phyloP scores from a whole-genome alignment of 2,797 vertebrate species.

The Crypturellus tataupa region DNA sequence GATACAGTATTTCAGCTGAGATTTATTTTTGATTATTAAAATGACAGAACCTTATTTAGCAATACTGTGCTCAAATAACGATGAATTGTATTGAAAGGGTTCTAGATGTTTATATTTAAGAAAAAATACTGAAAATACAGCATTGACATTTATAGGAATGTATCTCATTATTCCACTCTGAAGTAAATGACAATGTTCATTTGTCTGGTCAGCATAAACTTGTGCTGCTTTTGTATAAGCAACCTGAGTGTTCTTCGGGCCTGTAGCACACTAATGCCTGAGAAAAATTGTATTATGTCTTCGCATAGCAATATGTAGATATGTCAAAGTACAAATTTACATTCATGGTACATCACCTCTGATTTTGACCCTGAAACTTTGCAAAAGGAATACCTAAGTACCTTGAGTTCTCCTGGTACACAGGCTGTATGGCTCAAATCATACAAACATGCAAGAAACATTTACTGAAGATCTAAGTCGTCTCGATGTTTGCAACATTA shows the following conservation, averaged over 20 bases:
- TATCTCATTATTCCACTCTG: background rate
- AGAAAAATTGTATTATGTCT: background rate
- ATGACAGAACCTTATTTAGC: background rate
- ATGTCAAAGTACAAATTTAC: background rate
- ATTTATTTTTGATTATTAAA: conserved; percentile 67
- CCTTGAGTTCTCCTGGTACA: background rate
- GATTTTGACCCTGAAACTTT: background rate
- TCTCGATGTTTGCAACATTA: background rate
- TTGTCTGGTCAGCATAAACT: background rate
- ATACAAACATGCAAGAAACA: background rate
- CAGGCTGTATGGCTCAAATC: background rate
- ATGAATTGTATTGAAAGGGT: background rate
- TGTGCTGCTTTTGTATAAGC: background rate
- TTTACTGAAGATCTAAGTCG: background rate
- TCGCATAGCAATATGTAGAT: background rate
- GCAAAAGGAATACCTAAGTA: background rate
- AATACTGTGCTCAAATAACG: background rate
- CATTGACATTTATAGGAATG: too few species aligned
- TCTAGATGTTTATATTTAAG: conserved; percentile 32
- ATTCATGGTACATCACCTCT: background rate
- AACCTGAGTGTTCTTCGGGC: background rate
- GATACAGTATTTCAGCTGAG: background rate
- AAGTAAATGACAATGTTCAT: background rate
- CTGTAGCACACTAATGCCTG: background rate
- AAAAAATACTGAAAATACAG: conserved; percentile 22